Base-by-base conservation (phyloP, 2,888 invertebrate species). In the Torymus texanus region DNA sequence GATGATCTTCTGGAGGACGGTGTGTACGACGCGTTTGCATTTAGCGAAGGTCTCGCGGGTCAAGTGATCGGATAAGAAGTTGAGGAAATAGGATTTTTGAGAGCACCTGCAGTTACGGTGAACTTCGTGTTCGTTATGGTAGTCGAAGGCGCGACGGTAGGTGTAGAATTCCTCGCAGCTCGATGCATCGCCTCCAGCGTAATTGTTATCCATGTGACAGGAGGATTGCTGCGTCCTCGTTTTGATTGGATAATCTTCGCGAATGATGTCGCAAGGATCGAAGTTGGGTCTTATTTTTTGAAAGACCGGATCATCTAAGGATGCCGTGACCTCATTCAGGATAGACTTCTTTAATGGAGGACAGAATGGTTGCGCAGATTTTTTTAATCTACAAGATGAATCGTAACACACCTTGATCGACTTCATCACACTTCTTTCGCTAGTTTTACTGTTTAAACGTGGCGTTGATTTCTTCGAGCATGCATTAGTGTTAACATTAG, bases 41-140 rank as follows among this genome's bases (percentile, higher is more conserved):
- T 21, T 55, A 0, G 73, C 72, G 50, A 74, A 77, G 14, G 29
- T 18, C 1, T 81, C 65, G 2, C 41, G 55, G 4, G 65, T 81
- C 16, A 79, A 53, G 12, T 72, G 29, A 2, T 79, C 65, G 12
- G 66, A 66, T 4, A 79, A 5, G 53, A 55, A 79, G 14, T 79
- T 65, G 14, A 76, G 18, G 13, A 81, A 62, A 41, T 79, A 65
- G 13, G 24, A 50, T 18, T 21, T 73, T 18, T 63, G 73, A 11
- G 71, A 53, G 21, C 80, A 76, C 2, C 50, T 62, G 56, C 65
- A 66, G 11, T 11, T 8, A 2, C 65, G 61, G 12, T 24, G 55
- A 50, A 18, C 29, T 0, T 41, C 41, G 41, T 41, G 41, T 8
- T 41, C 8, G 8, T 41, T 41, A 8, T 41, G 14, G 0, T 13